Evolutionary conservation across 2,113 vertebrate species (phyloP).

Genomic region (Drymodes brunneopygia): DNA sequence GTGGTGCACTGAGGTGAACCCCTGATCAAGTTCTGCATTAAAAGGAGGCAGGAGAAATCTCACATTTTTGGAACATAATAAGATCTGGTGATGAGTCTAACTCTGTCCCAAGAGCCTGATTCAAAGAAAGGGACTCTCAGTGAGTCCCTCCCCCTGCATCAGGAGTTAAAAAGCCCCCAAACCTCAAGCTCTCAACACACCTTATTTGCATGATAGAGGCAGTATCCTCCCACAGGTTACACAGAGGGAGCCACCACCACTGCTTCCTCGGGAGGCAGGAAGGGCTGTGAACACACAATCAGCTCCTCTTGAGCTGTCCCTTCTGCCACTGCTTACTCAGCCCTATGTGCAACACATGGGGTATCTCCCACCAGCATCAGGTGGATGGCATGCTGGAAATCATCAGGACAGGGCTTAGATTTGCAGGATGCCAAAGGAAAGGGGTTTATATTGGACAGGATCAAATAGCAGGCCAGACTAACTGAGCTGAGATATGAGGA

Average conservation of each 20-base stretch:
- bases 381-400: background rate
- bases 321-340: background rate
- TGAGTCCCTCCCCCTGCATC: background rate
- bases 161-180: background rate
- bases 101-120: background rate
- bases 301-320: background rate
- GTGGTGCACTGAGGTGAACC: background rate
- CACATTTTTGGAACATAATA: background rate
- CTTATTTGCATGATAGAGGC: background rate
- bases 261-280: background rate
- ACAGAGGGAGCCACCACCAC: accelerated
- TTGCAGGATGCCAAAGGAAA: background rate
- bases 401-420: background rate
- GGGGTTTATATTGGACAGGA: background rate
- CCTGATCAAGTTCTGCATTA: background rate
- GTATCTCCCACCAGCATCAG: background rate
- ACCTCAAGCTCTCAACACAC: background rate
- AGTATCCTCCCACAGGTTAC: background rate
- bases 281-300: accelerated
- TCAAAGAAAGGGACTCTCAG: background rate
- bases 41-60: background rate
- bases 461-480: background rate
- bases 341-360: background rate
- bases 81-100: background rate
- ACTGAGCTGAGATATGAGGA: background rate